Evolutionary conservation across 2,113 vertebrate genomes (phyloP), one percentile per base, ranked within the genome.

Genomic region (Archocentrus centrarchus): DNA sequence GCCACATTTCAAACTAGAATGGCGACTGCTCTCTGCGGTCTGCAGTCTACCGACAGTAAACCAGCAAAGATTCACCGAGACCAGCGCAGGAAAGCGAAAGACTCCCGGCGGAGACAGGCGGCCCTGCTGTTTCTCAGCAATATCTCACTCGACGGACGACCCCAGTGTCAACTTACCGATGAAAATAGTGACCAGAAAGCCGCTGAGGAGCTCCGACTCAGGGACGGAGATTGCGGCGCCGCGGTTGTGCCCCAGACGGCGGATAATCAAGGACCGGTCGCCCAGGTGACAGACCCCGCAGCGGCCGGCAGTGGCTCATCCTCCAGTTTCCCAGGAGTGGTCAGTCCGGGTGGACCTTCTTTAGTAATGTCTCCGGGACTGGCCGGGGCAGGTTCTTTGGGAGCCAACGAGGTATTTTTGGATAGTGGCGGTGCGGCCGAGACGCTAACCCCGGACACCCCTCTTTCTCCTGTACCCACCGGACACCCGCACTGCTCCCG

Each of bases 101-200:
- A 98, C 73, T 97, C 97, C 3, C 94, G 95, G 15, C 94, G 97
- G 77, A 94, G 97, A 57, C 97, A 98, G 91, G 97, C 97, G 62
- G 97, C 98, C 3, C 94, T 98, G 17, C 94, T 97, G 81, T 98
- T 99, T 90, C 96, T 99, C 59, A 98, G 92, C 59, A 99, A 98
- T 79, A 99, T 98, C 89, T 99, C 97, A 3, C 93, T 99, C 85
- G 97, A 98, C 86, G 97, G 98, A 6, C 96, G 97, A 1, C 97
- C 97, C 8, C 93, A 94, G 15, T 86, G 79, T 82, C 94, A 92
- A 85, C 80, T 93, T 6, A 90, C 75, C 82, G 87, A 94, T 30
- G 95, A 88, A 60, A 93, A 86, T 35, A 77, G 81, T 80, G 92
- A 85, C 61, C 90, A 64, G 62, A 92, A 58, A 83, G 86, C 91